A percentile compares a stretch with the other conserved stretches of the same genome.
phyloP scores from a whole-genome alignment of 2,888 invertebrate species.

The Camponotus fellah region DNA sequence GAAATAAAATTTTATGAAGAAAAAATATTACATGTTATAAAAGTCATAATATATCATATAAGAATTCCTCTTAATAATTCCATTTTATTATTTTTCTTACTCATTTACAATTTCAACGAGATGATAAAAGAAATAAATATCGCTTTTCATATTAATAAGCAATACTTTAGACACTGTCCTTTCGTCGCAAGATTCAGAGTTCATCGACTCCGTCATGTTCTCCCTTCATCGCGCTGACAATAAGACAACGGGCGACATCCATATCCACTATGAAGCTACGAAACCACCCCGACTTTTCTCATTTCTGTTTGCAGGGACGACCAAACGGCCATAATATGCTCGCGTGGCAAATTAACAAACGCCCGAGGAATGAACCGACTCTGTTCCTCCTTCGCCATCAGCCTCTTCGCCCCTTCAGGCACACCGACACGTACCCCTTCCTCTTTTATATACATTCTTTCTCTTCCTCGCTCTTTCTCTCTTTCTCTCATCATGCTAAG shows the following conservation, averaged over 20 bases:
- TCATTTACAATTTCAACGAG: constrained; percentile 27
- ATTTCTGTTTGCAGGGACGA: constrained; percentile 71
- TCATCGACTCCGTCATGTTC: constrained; percentile 38
- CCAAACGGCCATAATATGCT: constrained; percentile 73
- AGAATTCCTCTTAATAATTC: not conserved
- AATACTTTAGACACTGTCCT: constrained; percentile 7
- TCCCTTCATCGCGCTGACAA: constrained; percentile 46
- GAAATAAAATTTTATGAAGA: not conserved
- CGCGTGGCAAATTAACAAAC: constrained; percentile 80
- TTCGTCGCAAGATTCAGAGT: constrained; percentile 27
- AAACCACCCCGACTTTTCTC: constrained; percentile 70
- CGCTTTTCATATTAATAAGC: constrained; percentile 21
- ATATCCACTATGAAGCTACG: constrained; percentile 51
- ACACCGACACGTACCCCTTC: constrained; percentile 23
- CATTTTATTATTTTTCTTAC: constrained; percentile 10
- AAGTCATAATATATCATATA: not conserved
- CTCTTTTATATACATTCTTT: constrained; percentile 37
- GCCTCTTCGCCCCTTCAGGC: constrained; percentile 5
- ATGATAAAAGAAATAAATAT: not conserved
- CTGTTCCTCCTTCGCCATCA: constrained; percentile 60
- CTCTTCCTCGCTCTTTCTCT: constrained; percentile 48
- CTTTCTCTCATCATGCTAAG: constrained; percentile 64
- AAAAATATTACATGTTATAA: not conserved
- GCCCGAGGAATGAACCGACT: constrained; percentile 74
- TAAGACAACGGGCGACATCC: constrained; percentile 54